A percentile compares a stretch with the other conserved stretches of the same genome.
These are phyloP conservation scores for Heliconius himera DNA, from an alignment of 1,140 invertebrate species.

Conservation along the genomic window DNA sequence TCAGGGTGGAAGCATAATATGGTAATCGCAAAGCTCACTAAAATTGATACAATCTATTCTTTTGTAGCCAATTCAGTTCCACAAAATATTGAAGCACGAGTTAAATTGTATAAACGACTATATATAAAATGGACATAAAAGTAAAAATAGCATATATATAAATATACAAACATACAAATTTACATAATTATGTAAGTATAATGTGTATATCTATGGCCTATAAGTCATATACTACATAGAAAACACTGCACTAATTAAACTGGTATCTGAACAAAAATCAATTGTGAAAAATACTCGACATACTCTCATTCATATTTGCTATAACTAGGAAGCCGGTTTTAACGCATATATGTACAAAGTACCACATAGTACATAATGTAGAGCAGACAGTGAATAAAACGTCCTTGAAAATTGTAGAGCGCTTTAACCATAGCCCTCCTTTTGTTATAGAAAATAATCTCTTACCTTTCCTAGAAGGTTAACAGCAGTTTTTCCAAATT, in stretches of 20 bases:
- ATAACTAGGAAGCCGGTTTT: slow-evolving; percentile 33
- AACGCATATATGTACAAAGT: slow-evolving; percentile 24
- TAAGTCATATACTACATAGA: not conserved
- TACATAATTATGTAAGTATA: not conserved
- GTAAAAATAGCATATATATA: not conserved
- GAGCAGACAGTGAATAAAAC: slow-evolving; percentile 41
- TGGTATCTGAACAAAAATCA: not conserved
- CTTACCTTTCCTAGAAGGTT: slow-evolving; percentile 24
- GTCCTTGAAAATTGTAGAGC: slow-evolving; percentile 46
- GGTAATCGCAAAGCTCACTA: not conserved
- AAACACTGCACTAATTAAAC: not conserved
- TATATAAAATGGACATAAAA: not conserved
- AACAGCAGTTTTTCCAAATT: not conserved
- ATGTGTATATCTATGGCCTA: not conserved
- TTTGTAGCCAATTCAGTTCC: not conserved
- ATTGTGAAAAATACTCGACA: not conserved
- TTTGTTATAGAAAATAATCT: not conserved
- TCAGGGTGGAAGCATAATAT: not conserved
- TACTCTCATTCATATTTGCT: not conserved
- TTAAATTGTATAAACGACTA: not conserved
- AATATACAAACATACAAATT: not conserved
- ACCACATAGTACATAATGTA: slow-evolving; percentile 20
- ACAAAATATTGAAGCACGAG: not conserved
- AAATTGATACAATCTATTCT: not conserved
- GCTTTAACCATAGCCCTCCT: not conserved